phyloP scores from a whole-genome alignment of 2,888 invertebrate genomes.

The Argyresthia goedartella region DNA sequence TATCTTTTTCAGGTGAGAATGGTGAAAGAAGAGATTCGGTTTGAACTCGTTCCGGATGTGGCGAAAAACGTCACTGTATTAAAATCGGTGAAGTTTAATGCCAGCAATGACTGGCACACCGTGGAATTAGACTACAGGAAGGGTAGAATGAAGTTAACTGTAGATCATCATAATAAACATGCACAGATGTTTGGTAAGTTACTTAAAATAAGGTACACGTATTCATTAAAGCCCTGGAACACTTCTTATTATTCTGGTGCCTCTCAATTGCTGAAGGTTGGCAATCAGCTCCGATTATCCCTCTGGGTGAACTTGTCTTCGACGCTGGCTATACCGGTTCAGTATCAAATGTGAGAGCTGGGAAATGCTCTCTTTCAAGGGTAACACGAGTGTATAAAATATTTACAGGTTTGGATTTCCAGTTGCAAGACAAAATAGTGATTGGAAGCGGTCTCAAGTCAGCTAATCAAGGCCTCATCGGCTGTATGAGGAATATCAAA shows the following conservation, averaged over 20 bases:
- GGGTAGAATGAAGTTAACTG: slow-evolving; percentile 79
- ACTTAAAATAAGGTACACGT: no score
- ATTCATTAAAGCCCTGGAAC: no score
- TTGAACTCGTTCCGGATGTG: slow-evolving; percentile 82
- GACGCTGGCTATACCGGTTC: no score
- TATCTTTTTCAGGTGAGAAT: slow-evolving; percentile 74
- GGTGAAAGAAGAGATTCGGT: slow-evolving; percentile 87
- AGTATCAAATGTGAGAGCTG: no score
- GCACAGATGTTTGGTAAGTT: slow-evolving; percentile 73
- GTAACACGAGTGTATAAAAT: no score
- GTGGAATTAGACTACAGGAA: slow-evolving; percentile 83
- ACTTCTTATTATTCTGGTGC: no score
- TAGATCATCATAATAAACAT: slow-evolving; percentile 82
- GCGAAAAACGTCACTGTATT: slow-evolving; percentile 83
- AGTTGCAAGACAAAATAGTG: slow-evolving; percentile 78
- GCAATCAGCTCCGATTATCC: no score
- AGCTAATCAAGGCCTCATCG: slow-evolving; percentile 83
- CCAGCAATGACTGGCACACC: slow-evolving; percentile 85
- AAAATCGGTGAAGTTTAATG: slow-evolving; percentile 85
- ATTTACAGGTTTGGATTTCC: slow-evolving; percentile 69
- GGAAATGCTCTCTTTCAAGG: no score
- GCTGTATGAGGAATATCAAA: slow-evolving; percentile 91
- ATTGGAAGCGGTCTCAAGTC: slow-evolving; percentile 85
- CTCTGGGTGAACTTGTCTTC: no score
- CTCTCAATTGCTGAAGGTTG: no score